Evolutionary conservation across 2,797 vertebrate species (phyloP), one percentile per base, ranked within the genome.

Genomic region (Pipistrellus pygmaeus): DNA sequence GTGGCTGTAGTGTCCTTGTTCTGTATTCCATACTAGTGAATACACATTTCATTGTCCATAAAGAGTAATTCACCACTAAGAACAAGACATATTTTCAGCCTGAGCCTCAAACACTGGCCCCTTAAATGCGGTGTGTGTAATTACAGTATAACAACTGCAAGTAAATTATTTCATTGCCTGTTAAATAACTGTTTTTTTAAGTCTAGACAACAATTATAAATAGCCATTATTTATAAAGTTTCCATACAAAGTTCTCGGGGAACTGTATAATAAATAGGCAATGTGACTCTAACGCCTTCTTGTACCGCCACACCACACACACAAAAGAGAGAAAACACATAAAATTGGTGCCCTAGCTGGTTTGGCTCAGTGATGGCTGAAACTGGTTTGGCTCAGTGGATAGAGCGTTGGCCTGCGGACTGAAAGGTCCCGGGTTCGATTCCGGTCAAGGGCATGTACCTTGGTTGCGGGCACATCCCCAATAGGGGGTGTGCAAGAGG

Each of bases 121-220:
- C 44, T 92, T 95, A 91, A 95, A 90, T 77, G 93, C 89, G 68
- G 48, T 72, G 27, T 86, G 81, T 88, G 15, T 89, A 92, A 96
- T 95, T 95, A 95, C 2, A 82, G 77, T 80, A 32, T 69, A 87
- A 94, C 85, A 93, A 88, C 88, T 53, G 76, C 85, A 88, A 91
- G 85, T 96, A 95, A 96, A 96, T 96, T 88, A 97, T 96, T 96
- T 96, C 82, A 95, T 80, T 93, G 93, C 89, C 81, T 96, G 53
- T 92, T 94, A 93, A 96, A 94, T 76, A 94, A 91, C 94, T 48
- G 21, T 93, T 94, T 95, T 95, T 93, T 90, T 87, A 96, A 91
- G 90, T 97, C 95, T 83, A 96, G 96, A 97, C 94, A 94, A 93
- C 85, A 95, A 94, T 95, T 88, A 95, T 96, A 96, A 97, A 94